Conservation (phyloP, 2,113 vertebrate genomes). For the Seriola aureovittata region DNA sequence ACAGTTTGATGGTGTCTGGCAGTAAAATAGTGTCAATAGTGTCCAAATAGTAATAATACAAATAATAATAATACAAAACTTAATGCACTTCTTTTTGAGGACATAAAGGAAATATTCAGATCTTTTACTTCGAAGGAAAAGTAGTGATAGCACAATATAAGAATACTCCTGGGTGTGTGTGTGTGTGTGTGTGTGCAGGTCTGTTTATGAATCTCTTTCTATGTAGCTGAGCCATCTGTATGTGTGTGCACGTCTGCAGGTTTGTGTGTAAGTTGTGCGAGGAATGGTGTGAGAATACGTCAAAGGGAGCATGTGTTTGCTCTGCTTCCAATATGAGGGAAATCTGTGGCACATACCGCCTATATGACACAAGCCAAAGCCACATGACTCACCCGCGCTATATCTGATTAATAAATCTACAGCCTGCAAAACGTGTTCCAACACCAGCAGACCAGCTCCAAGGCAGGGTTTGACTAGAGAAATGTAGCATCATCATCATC, state of each 20-base stretch:
- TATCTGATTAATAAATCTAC: slow-evolving; percentile 72
- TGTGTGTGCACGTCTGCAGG: slow-evolving; percentile 33
- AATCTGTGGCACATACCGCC: slow-evolving; percentile 79
- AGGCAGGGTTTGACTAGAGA: slow-evolving; percentile 19
- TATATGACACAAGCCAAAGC: slow-evolving; percentile 72
- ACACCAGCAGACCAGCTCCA: slow-evolving; percentile 36
- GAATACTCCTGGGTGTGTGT: too few relatives aligned
- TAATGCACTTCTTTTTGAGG: too few relatives aligned
- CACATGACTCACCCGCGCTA: slow-evolving; percentile 69
- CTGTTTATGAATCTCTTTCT: slow-evolving; percentile 59
- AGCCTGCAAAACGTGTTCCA: slow-evolving; percentile 49
- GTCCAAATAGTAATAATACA: too few relatives aligned
- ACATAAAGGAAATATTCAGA: neutral
- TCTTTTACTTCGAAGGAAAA: neutral
- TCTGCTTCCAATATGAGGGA: slow-evolving; percentile 81
- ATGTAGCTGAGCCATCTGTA: slow-evolving; percentile 42
- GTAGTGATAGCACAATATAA: too few relatives aligned
- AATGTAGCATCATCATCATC: neutral
- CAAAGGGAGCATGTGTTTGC: slow-evolving; percentile 80
- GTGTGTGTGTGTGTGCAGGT: neutral
- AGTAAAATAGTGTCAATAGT: neutral
- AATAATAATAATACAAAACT: too few relatives aligned
- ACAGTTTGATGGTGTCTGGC: too few relatives aligned
- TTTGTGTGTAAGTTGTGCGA: slow-evolving; percentile 67
- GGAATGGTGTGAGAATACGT: slow-evolving; percentile 77